Conservation (phyloP, 2,113 vertebrate species). For the Tamias sibiricus region DNA sequence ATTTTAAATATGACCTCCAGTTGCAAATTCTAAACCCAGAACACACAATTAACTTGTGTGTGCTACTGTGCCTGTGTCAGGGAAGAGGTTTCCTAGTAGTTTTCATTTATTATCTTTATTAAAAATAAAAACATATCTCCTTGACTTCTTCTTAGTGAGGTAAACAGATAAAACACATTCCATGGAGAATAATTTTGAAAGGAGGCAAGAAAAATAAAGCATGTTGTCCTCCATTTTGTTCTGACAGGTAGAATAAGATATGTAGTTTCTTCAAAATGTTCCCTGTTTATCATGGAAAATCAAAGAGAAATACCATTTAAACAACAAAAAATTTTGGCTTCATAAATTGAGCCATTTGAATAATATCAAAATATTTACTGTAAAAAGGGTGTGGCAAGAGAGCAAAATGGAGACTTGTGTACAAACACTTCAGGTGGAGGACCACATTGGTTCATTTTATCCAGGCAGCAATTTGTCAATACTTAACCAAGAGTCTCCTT, state of each 20-base stretch:
- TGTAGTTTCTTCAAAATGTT: neutral
- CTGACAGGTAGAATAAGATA: neutral
- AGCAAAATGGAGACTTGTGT: accelerated
- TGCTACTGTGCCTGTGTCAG: accelerated
- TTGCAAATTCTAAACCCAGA: neutral
- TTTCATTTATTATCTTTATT: neutral
- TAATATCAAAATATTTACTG: neutral
- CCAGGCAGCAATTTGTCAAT: neutral
- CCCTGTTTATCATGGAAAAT: neutral
- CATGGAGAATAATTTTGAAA: neutral
- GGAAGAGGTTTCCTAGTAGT: neutral
- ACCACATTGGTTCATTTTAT: neutral
- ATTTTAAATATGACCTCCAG: neutral
- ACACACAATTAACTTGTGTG: accelerated
- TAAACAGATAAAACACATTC: neutral
- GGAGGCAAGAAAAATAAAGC: neutral
- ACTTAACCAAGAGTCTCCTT: too few species aligned
- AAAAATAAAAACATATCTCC: neutral
- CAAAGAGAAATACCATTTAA: neutral
- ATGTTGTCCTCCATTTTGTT: neutral
- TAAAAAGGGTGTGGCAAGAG: neutral
- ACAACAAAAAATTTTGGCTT: neutral
- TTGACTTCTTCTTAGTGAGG: neutral
- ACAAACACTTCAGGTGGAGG: neutral
- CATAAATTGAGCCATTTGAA: neutral